Evolutionary conservation across 2,113 vertebrate genomes (phyloP).

Genomic region (Corythaeola cristata): DNA sequence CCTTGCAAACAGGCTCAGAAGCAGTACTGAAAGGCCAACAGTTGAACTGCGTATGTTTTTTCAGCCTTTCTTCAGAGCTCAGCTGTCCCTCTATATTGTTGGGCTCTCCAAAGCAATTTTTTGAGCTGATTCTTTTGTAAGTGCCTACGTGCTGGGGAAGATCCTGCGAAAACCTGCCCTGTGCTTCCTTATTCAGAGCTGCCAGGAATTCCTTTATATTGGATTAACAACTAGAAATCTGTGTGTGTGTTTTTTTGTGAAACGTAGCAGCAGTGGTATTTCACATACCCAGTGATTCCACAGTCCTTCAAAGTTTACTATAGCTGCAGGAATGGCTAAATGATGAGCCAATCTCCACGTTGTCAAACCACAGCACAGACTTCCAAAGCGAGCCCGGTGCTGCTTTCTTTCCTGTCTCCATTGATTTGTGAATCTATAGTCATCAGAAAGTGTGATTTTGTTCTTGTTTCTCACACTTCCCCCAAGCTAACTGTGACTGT

Average conservation of each 20-base stretch:
- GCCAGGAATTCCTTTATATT: neutral
- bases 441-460: neutral
- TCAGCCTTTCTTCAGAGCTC: neutral
- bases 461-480: neutral
- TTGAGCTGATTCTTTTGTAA: neutral
- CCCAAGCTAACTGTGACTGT: neutral
- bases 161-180: neutral
- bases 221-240: neutral
- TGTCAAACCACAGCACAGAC: neutral
- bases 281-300: neutral
- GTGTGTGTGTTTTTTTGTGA: neutral
- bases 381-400: neutral
- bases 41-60: neutral
- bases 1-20: neutral
- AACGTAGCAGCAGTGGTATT: neutral
- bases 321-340: neutral
- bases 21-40: fast-evolving
- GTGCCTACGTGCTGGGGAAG: neutral
- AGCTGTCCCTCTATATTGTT: neutral
- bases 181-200: neutral
- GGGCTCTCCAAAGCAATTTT: neutral
- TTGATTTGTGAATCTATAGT: conserved; percentile 13
- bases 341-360: neutral
- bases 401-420: neutral
- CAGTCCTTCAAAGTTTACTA: neutral